phyloP scores from a whole-genome alignment of 2,888 invertebrate species.

The Zaprionus obscuricornis region DNA sequence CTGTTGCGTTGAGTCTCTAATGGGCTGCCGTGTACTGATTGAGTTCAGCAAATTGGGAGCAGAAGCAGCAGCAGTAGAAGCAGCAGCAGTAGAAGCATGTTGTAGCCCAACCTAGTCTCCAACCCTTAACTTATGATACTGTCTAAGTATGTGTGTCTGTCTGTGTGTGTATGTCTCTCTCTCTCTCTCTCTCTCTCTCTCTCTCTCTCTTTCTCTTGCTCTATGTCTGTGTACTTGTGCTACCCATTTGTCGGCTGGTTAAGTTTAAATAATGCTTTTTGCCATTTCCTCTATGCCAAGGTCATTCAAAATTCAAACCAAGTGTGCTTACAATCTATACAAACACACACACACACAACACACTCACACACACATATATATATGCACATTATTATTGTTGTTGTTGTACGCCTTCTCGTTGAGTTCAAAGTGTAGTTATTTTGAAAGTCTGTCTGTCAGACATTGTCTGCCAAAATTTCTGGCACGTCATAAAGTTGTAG shows the following conservation, averaged over 20 bases:
- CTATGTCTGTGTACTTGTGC: conserved; percentile 21
- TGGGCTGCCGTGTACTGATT: conserved; percentile 78
- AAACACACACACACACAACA: conserved; percentile 26
- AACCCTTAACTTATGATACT: conserved; percentile 24
- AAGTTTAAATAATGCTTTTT: conserved; percentile 79
- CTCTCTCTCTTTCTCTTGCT: too few relatives aligned
- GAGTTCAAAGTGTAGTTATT: conserved; percentile 66
- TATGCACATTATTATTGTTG: conserved; percentile 22
- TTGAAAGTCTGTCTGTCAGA: conserved; percentile 58
- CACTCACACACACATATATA: conserved; percentile 11
- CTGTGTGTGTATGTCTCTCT: conserved; percentile 24
- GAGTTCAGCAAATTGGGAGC: conserved; percentile 76
- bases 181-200: too few relatives aligned
- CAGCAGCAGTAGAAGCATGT: conserved; percentile 50
- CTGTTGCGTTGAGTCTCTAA: conserved; percentile 61
- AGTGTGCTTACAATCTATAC: conserved; percentile 51
- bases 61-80: too few relatives aligned
- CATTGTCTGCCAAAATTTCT: conserved; percentile 75
- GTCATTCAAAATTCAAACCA: conserved; percentile 84
- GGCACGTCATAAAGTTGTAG: conserved; percentile 71
- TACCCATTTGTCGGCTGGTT: conserved; percentile 67
- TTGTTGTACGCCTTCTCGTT: conserved; percentile 28
- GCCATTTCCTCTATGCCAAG: conserved; percentile 82
- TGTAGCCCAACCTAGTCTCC: conserved; percentile 16
- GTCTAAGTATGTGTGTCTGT: conserved; percentile 14